phyloP scores from a whole-genome alignment of 2,888 invertebrate genomes.

The Oscheius sp. region DNA sequence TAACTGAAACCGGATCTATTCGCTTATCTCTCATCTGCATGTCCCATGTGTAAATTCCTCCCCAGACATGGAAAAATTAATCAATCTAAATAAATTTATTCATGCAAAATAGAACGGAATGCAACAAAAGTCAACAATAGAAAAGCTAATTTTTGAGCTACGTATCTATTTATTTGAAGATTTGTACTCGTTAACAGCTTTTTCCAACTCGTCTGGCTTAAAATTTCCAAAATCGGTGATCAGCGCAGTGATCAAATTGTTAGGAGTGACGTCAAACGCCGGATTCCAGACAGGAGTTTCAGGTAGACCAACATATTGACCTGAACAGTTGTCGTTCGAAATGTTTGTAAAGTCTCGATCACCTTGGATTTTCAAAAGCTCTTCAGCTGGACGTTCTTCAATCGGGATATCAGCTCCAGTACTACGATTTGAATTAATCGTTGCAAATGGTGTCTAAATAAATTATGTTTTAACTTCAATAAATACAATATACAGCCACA shows the following conservation, averaged over 20 bases:
- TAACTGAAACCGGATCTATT: constrained; percentile 12
- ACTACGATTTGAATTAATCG: constrained; percentile 83
- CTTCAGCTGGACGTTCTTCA: constrained; percentile 88
- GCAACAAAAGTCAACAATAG: too few species aligned
- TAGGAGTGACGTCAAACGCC: constrained; percentile 96
- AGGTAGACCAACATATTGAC: constrained; percentile 71
- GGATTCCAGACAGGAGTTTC: constrained; percentile 96
- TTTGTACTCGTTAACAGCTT: too few species aligned
- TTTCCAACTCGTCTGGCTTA: constrained; percentile 35
- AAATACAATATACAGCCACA: constrained; percentile 37
- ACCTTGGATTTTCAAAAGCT: constrained; percentile 90
- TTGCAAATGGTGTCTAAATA: constrained; percentile 85
- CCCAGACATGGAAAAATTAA: too few species aligned
- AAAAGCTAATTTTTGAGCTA: too few species aligned
- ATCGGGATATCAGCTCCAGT: constrained; percentile 88
- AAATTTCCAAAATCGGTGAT: constrained; percentile 54
- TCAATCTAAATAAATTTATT: too few species aligned
- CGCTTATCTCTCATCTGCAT: constrained; percentile 21
- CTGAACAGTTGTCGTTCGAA: constrained; percentile 2
- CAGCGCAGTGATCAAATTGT: constrained; percentile 78
- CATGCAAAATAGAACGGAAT: too few species aligned
- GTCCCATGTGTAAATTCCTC: constrained; percentile 3
- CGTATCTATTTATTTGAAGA: too few species aligned
- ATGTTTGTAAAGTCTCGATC: not conserved
- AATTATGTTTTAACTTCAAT: too few species aligned